Evolutionary conservation across 1,140 invertebrate species (phyloP), one percentile per base, ranked within the genome.

Genomic region (Drosophila sp.): DNA sequence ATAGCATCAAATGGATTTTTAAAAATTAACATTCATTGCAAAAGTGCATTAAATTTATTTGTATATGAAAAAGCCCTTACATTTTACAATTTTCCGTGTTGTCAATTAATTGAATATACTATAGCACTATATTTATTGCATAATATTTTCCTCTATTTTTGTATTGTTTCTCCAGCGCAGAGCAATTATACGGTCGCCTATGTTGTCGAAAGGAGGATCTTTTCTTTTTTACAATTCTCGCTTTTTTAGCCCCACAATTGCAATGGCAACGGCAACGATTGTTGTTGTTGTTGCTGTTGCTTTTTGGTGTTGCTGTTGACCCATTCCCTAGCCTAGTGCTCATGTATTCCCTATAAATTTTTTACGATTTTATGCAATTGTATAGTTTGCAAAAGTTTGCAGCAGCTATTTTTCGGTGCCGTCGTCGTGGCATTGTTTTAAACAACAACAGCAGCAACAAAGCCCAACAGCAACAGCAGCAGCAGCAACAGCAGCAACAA

Each of bases 291-390:
- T 35, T 17, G 38, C 54, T 60, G 56, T 72, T 60, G 54, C 35
- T 47, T 41, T 54, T 60, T 35, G 41, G 5, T 67, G 8, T 35
- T 63, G 70, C 54, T 47, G 58, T 69, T 75, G 72, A 17, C 55
- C 61, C 54, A 25, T 33, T 33, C 61, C 41, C 72, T 32, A 38
- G 55, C 62, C 60, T 61, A 62, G 62, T 81, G 81, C 82, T 71
- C 79, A 86, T 86, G 82, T 82, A 86, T 86, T 86, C 69, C 83
- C 82, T 86, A 86, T 86, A 86, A 87, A 86, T 86, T 86, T 86
- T 86, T 87, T 87, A 86, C 83, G 85, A 87, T 86, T 87, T 86
- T 86, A 86, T 86, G 82, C 82, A 86, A 86, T 86, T 86, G 83
- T 86, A 87, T 87, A 87, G 82, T 86, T 86, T 79, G 83, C 71